Percentiles rank a stretch among this genome's conserved stretches.
phyloP scores from a whole-genome alignment of 2,113 vertebrate species.

The Pyxicephalus adspersus region DNA sequence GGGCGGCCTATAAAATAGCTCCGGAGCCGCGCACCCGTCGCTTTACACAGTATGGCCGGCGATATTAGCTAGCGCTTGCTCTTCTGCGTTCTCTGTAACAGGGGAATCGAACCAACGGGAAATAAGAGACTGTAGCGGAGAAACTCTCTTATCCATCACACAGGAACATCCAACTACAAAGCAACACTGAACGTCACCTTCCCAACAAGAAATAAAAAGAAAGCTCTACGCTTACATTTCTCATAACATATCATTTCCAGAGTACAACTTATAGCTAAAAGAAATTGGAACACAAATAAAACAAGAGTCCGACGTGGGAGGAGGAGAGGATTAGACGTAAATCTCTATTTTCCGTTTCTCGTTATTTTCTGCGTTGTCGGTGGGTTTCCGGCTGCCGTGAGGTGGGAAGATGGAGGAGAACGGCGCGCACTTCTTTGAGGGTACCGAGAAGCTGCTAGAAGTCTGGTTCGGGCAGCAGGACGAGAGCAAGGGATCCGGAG shows the following conservation, averaged over 20 bases:
- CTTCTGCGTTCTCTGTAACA: conserved; percentile 93
- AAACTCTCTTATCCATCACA: conserved; percentile 37
- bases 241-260: neutral
- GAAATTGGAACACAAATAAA: neutral
- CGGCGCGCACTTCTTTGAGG: conserved; percentile 99
- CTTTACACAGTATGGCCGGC: conserved; percentile 99
- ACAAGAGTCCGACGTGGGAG: conserved; percentile 60
- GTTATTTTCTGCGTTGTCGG: conserved; percentile 58
- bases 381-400: conserved; percentile 82
- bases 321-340: conserved; percentile 65
- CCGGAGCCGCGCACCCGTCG: conserved; percentile 62
- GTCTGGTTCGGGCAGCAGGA: conserved; percentile 97
- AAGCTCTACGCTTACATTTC: conserved; percentile 14
- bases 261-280: neutral
- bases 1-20: conserved; percentile 71
- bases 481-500: conserved; percentile 91
- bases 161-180: conserved; percentile 24
- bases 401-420: conserved; percentile 94
- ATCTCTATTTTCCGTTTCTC: conserved; percentile 45
- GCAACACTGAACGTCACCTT: neutral
- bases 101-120: conserved; percentile 89
- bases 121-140: conserved; percentile 81
- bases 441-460: conserved; percentile 97
- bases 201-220: neutral
- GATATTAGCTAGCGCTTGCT: conserved; percentile 99